phyloP scores from a whole-genome alignment of 2,113 vertebrate genomes.

The Odontophorus gujanensis region DNA sequence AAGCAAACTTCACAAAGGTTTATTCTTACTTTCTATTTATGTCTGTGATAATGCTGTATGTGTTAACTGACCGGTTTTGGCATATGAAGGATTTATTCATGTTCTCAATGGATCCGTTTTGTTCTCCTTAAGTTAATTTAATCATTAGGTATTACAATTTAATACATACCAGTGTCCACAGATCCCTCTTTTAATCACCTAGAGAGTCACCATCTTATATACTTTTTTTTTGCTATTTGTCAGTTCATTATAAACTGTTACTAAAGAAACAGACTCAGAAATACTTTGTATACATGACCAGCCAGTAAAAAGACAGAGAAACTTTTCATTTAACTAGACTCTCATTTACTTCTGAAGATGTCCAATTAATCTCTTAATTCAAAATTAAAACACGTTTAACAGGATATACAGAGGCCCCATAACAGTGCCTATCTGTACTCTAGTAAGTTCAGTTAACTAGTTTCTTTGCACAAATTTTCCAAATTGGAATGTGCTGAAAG shows the following conservation, averaged over 20 bases:
- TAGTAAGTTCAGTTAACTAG: neutral
- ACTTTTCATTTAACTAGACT: neutral
- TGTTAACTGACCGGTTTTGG: neutral
- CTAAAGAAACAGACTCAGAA: neutral
- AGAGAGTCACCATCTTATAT: neutral
- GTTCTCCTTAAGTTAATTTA: neutral
- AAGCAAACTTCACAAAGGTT: neutral
- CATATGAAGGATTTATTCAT: neutral
- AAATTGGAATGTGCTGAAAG: neutral
- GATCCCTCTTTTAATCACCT: neutral
- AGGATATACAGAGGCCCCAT: neutral
- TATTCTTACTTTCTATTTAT: slow-evolving; percentile 18
- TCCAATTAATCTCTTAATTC: neutral
- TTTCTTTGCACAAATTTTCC: neutral
- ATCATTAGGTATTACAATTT: neutral
- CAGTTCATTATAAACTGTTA: neutral
- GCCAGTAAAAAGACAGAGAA: neutral
- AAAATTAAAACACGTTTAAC: neutral
- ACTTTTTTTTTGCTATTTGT: neutral
- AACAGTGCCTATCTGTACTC: neutral
- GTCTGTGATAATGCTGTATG: neutral
- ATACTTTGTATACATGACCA: neutral
- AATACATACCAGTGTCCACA: neutral
- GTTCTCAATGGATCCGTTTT: neutral
- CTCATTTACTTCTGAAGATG: neutral